These are phyloP conservation scores for Zingel zingel DNA, from an alignment of 2,113 vertebrate species.

Conservation along the genomic window DNA sequence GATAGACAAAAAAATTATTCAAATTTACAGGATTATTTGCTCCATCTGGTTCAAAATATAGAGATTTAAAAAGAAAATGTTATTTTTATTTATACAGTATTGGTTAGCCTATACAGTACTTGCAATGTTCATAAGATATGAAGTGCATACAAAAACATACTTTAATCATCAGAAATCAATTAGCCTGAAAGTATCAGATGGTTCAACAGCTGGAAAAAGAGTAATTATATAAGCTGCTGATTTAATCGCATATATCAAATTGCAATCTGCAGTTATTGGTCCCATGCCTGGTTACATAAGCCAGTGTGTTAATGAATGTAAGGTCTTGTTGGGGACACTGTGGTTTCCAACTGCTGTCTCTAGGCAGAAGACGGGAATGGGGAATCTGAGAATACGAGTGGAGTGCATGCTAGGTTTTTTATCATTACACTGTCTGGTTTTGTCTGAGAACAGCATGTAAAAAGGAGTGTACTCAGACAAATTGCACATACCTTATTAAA, in stretches of 20 bases:
- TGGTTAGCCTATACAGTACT: neutral
- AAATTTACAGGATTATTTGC: neutral
- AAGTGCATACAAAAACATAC: neutral
- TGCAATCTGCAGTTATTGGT: conserved; percentile 52
- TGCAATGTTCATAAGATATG: neutral
- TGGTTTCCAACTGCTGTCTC: conserved; percentile 23
- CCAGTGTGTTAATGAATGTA: conserved; percentile 37
- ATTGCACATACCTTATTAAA: neutral
- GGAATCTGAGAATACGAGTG: neutral
- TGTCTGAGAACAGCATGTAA: neutral
- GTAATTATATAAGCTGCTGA: conserved; percentile 56
- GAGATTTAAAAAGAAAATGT: neutral
- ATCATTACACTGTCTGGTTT: neutral
- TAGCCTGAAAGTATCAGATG: conserved; percentile 27
- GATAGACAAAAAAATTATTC: neutral
- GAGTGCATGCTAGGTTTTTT: neutral
- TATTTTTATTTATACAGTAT: neutral
- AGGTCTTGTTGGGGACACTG: conserved; percentile 6
- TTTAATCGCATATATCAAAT: conserved; percentile 72
- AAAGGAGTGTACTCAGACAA: neutral
- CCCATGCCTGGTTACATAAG: conserved; percentile 43
- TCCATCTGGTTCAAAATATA: neutral
- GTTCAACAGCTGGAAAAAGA: conserved; percentile 60
- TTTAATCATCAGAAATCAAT: conserved; percentile 44
- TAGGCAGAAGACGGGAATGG: neutral